Evolutionary conservation across 2,888 invertebrate species (phyloP), one percentile per base, ranked within the genome.

Genomic region (Caenorhabditis sinica): DNA sequence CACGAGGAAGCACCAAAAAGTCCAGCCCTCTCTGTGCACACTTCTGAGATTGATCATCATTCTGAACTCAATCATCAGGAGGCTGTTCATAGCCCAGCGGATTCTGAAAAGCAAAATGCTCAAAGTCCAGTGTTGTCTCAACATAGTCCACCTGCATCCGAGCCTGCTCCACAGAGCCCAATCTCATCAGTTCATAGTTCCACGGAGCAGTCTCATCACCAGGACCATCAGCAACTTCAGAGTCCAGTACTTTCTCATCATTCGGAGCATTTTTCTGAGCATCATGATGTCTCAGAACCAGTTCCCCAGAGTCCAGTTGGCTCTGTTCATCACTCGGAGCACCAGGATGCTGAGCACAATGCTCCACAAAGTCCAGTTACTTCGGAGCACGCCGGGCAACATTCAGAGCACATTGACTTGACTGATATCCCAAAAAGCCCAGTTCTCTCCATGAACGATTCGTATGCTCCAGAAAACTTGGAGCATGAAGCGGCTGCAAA

Each of bases 401-500:
- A 61, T 23, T 6, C 33, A 1, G 36, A 60, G 4, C 30, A 60
- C 33, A 30, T 33, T 13, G 33, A 60, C 30, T 8, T 36, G 4
- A 45, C 68, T 6, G 49, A 51, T 25, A 17, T 45, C 8, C 45
- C 65, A 45, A 65, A 43, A 13, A 65, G 45, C 20, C 45, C 65
- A 43, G 65, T n/a, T 23, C 25, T 65, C 17, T 23, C 45, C 11
- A 28, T 25, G 65, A 65, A 17, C 15, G 20, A 61, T n/a, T 61
- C 65, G 2, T 33, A 30, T 33, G 36, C 61, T 49, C 30, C 45
- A 3, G 66, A 66, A 20, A 11, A 65, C 11, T 8, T 65, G 45
- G 53, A 53, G 20, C 66, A 49, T 33, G 76, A 73, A 51, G 56
- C 53, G 9, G 30, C 45, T 20, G 33, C 75, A 25, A 28, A 23